phyloP scores from a whole-genome alignment of 2,888 invertebrate species.

The Epicampocera succincta region DNA sequence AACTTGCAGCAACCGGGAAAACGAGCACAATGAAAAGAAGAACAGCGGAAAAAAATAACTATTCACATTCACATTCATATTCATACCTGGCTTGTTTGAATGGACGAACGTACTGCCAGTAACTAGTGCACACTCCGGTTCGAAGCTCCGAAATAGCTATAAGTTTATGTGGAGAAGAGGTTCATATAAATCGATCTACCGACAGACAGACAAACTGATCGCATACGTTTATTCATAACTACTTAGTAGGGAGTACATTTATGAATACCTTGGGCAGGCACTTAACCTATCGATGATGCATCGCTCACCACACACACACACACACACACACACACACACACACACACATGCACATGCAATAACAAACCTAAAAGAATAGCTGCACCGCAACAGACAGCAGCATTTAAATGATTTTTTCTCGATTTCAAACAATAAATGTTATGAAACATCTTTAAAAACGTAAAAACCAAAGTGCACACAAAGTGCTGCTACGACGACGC shows the following conservation, averaged over 20 bases:
- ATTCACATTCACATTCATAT: slow-evolving; percentile 24
- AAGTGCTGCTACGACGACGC: too few species aligned
- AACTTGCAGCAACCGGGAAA: slow-evolving; percentile 22
- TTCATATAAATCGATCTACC: slow-evolving; percentile 11
- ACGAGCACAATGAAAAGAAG: slow-evolving; percentile 5
- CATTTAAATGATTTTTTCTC: slow-evolving; percentile 18
- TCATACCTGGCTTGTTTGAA: slow-evolving; percentile 44
- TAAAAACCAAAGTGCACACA: background rate
- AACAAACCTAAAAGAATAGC: slow-evolving; percentile 53
- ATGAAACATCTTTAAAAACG: slow-evolving; percentile 52
- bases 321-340: too few species aligned
- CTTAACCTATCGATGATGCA: slow-evolving; percentile 60
- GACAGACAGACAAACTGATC: background rate
- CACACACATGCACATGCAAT: too few species aligned
- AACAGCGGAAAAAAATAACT: slow-evolving; percentile 12
- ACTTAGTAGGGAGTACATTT: background rate
- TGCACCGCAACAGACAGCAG: slow-evolving; percentile 44
- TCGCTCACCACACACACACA: slow-evolving; percentile 36
- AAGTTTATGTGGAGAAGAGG: slow-evolving; percentile 11
- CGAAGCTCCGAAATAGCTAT: slow-evolving; percentile 21
- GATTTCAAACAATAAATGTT: slow-evolving; percentile 34
- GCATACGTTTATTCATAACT: background rate
- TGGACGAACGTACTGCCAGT: slow-evolving; percentile 36
- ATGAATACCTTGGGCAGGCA: slow-evolving; percentile 42
- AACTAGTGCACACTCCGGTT: slow-evolving; percentile 53